These are phyloP conservation scores for Erythrocercus mccallii DNA, from an alignment of 2,113 vertebrate species.

Conservation along the genomic window DNA sequence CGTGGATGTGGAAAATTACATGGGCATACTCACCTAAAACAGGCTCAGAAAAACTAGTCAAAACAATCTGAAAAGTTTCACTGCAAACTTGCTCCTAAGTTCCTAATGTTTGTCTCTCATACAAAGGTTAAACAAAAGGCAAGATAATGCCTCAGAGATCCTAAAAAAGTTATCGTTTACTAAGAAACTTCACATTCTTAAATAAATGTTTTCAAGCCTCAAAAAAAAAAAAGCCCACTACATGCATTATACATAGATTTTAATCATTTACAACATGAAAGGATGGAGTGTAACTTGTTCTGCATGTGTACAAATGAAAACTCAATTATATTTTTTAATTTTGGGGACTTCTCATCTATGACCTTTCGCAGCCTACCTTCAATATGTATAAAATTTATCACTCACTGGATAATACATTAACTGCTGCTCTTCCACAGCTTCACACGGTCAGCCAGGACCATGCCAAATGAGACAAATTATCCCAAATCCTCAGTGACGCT, in stretches of 20 bases:
- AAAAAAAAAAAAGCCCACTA: not conserved
- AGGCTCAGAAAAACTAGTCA: not conserved
- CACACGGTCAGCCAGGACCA: not conserved
- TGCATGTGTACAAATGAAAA: not conserved
- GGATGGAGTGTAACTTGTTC: not conserved
- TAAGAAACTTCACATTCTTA: not conserved
- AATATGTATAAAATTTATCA: not conserved
- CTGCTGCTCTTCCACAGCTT: not conserved
- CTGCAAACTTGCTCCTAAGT: not conserved
- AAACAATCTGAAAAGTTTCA: not conserved
- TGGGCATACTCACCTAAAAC: not conserved
- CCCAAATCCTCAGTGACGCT: not conserved
- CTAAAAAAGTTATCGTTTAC: not conserved
- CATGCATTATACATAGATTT: not conserved
- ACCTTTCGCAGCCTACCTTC: not conserved
- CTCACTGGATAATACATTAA: not conserved
- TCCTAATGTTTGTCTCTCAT: not conserved
- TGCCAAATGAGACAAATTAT: not conserved
- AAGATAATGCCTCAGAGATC: not conserved
- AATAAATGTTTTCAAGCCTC: not conserved
- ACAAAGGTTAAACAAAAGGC: not conserved
- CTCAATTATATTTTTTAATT: not conserved
- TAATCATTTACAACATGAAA: not conserved
- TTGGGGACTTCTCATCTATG: not conserved
- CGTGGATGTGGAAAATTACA: not conserved